Evolutionary conservation across 2,888 invertebrate species (phyloP).

Genomic region (Myopa testacea): DNA sequence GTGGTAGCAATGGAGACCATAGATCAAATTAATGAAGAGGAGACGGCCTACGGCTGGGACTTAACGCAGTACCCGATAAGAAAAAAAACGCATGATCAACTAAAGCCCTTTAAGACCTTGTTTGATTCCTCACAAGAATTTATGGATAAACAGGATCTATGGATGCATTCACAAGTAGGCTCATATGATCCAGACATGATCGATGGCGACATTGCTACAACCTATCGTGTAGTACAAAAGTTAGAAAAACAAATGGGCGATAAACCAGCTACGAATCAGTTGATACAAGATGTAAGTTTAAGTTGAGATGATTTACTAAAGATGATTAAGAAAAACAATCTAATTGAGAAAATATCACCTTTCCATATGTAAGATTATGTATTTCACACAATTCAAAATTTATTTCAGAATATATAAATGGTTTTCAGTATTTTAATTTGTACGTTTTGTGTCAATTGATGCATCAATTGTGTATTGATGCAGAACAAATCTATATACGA

Average conservation of each 20-base stretch:
- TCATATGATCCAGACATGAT: constrained; percentile 89
- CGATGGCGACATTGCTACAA: constrained; percentile 71
- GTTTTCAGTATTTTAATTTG: too few relatives aligned
- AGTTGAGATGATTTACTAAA: background rate
- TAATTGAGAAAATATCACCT: background rate
- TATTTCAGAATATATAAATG: too few relatives aligned
- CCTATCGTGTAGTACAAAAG: constrained; percentile 80
- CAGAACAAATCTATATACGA: too few relatives aligned
- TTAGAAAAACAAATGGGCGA: constrained; percentile 88
- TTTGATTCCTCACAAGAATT: constrained; percentile 92
- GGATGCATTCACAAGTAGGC: constrained; percentile 88
- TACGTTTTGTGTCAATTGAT: too few relatives aligned
- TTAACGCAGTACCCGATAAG: constrained; percentile 88
- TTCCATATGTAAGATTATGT: too few relatives aligned
- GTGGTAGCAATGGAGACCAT: constrained; percentile 82
- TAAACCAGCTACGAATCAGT: constrained; percentile 77
- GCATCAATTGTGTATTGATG: too few relatives aligned
- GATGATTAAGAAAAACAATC: background rate
- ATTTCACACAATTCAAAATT: too few relatives aligned
- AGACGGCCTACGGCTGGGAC: constrained; percentile 88
- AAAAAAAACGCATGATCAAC: constrained; percentile 80
- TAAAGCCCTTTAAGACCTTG: constrained; percentile 87
- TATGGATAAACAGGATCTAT: constrained; percentile 81
- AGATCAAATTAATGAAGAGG: constrained; percentile 92
- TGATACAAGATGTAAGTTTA: constrained; percentile 73